These are phyloP conservation scores for Cyanoramphus novaezelandiae DNA, from an alignment of 2,113 vertebrate species.

Conservation along the genomic window DNA sequence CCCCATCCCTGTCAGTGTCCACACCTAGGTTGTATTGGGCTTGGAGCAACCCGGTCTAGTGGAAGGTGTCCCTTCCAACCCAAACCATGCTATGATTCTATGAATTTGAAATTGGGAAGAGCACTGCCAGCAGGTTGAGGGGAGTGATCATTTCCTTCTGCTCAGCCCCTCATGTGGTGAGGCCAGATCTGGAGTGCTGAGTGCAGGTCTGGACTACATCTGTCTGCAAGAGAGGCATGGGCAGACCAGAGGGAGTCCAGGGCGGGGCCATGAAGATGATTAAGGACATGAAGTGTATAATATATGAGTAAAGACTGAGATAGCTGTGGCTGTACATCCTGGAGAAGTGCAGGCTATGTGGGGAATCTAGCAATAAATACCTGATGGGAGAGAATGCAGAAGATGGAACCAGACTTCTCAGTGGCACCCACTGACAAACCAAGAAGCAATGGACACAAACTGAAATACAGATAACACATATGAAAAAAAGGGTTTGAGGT, in stretches of 20 bases:
- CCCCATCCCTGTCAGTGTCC: not conserved
- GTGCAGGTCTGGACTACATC: not conserved
- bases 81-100: not conserved
- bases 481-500: rapidly evolving
- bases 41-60: not conserved
- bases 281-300: rapidly evolving
- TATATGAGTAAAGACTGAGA: not conserved
- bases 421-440: not conserved
- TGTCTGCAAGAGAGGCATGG: too few species aligned
- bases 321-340: not conserved
- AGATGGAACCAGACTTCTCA: not conserved
- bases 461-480: not conserved
- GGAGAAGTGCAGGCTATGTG: not conserved
- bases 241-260: not conserved
- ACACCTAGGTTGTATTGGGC: not conserved
- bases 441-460: not conserved
- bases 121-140: not conserved
- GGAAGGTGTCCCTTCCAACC: not conserved
- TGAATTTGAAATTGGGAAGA: not conserved
- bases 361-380: not conserved
- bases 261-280: not conserved
- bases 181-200: not conserved
- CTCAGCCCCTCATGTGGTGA: not conserved
- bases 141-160: not conserved
- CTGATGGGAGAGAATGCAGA: not conserved